Percentiles rank a stretch among this genome's conserved stretches.
These are phyloP conservation scores for Drosophila planitibia DNA, from an alignment of 2,888 invertebrate genomes.

Conservation along the genomic window DNA sequence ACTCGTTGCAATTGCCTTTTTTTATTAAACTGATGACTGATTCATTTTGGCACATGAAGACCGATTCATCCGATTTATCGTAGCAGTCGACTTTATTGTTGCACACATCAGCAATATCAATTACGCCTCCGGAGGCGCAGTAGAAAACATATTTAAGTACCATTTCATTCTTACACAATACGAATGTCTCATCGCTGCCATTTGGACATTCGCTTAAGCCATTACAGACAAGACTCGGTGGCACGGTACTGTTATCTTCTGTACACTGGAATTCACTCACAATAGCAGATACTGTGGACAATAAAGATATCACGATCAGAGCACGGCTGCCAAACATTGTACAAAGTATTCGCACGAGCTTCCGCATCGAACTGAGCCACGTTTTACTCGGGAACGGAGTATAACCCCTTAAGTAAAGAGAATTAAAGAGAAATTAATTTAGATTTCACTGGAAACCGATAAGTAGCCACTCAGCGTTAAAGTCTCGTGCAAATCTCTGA, in stretches of 20 bases:
- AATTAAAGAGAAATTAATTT: not conserved
- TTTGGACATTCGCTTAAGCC: slow-evolving; percentile 8
- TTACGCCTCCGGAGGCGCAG: slow-evolving; percentile 13
- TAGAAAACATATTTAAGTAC: not conserved
- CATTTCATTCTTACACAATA: slow-evolving; percentile 5
- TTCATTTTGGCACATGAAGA: not conserved
- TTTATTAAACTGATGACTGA: too few species aligned
- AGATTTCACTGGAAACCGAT: not conserved
- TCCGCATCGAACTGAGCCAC: not conserved
- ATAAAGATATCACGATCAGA: not conserved
- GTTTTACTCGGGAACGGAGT: not conserved
- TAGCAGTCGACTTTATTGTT: slow-evolving; percentile 14
- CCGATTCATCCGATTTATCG: slow-evolving; percentile 43
- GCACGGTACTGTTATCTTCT: not conserved
- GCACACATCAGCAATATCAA: fast-evolving
- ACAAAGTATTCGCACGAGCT: not conserved
- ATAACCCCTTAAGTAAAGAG: too few species aligned
- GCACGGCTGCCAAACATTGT: not conserved
- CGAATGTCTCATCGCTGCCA: slow-evolving; percentile 43
- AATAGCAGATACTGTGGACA: not conserved
- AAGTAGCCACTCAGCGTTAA: not conserved
- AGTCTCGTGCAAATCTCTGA: not conserved
- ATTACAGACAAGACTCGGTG: not conserved
- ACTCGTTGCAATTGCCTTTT: not conserved
- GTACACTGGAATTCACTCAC: not conserved